Conservation (phyloP, 2,797 vertebrate genomes). For the Melopsittacus undulatus region DNA sequence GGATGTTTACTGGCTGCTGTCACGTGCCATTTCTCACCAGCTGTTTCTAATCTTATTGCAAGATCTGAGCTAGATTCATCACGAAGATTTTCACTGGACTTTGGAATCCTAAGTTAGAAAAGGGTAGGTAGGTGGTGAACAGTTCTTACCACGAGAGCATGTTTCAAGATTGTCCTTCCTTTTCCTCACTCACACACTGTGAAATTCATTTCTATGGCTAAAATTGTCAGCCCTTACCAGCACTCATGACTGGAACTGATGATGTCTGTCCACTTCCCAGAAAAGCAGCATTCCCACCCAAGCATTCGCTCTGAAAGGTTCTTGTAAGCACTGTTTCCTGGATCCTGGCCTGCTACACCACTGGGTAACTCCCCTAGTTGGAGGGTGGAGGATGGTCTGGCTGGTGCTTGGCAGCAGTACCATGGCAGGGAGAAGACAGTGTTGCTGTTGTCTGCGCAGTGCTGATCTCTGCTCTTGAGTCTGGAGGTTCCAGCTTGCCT, state of each 20-base stretch:
- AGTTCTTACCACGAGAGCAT: neutral
- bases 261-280: neutral
- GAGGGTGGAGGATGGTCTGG: neutral
- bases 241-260: neutral
- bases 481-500: neutral
- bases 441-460: neutral
- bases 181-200: neutral
- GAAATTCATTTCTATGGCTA: neutral
- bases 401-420: neutral
- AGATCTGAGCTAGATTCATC: neutral
- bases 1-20: neutral
- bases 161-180: neutral
- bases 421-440: neutral
- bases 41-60: neutral
- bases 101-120: neutral
- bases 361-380: neutral
- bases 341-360: accelerated
- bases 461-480: accelerated
- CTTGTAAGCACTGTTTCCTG: neutral
- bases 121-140: neutral
- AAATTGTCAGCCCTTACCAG: neutral
- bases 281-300: neutral
- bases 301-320: neutral
- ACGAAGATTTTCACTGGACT: neutral
- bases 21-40: neutral